Percentiles rank a stretch among this genome's conserved stretches.
Evolutionary conservation across 2,113 vertebrate genomes (phyloP).

Genomic region (Sylvicapra grimmia): DNA sequence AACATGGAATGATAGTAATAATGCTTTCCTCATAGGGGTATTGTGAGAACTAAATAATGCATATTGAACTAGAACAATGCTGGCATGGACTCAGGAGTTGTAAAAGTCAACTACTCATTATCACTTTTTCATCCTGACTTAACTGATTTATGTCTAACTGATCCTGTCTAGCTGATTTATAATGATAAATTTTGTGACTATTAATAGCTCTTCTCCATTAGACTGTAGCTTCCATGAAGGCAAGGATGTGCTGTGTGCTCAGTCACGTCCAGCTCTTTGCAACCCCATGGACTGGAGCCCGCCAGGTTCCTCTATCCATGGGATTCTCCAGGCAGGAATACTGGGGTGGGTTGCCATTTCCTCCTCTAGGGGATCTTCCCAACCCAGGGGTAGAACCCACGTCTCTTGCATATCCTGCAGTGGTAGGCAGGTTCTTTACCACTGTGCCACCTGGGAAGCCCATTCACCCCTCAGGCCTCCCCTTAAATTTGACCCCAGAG

Average conservation of each 20-base stretch:
- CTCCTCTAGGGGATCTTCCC: not conserved
- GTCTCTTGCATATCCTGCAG: not conserved
- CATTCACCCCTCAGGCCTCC: not conserved
- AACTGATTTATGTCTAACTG: not conserved
- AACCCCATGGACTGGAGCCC: not conserved
- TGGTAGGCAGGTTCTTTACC: not conserved
- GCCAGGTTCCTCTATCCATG: not conserved
- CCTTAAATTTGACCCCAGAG: not conserved
- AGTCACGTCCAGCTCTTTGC: not conserved
- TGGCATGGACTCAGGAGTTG: no score
- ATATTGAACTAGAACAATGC: not conserved
- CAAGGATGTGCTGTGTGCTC: not conserved
- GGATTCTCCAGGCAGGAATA: not conserved
- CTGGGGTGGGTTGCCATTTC: not conserved
- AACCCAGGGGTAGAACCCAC: not conserved
- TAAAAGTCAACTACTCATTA: no score
- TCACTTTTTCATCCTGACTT: not conserved
- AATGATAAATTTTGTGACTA: not conserved
- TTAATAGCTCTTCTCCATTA: not conserved
- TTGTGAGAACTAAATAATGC: not conserved
- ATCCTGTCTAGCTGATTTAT: not conserved
- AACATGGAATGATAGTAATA: not conserved
- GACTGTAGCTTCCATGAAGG: not conserved
- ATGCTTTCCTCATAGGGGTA: not conserved
- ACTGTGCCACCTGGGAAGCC: not conserved